These are phyloP conservation scores for Caenorhabditis sulstoni DNA, from an alignment of 2,888 invertebrate species.

Conservation along the genomic window DNA sequence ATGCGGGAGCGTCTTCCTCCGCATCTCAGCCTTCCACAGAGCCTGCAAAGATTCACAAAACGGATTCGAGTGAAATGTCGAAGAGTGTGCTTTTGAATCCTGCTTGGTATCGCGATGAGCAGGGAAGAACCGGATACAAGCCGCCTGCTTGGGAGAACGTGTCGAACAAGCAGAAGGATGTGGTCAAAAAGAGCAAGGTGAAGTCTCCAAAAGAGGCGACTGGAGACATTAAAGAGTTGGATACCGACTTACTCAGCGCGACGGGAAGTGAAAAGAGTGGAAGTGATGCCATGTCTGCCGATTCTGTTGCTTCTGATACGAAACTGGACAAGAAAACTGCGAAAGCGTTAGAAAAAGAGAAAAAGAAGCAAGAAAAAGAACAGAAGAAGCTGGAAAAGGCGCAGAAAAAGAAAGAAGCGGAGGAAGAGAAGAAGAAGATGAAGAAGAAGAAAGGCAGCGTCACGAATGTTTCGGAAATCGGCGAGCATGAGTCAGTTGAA, in stretches of 20 bases:
- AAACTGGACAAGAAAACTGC: slow-evolving; percentile 50
- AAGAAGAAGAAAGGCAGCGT: slow-evolving; percentile 61
- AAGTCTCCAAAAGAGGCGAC: slow-evolving; percentile 31
- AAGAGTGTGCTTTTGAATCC: slow-evolving; percentile 74
- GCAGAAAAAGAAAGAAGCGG: slow-evolving; percentile 61
- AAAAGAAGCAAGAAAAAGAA: slow-evolving; percentile 59
- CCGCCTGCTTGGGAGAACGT: slow-evolving; percentile 69
- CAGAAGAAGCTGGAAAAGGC: slow-evolving; percentile 61
- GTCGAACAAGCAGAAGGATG: slow-evolving; percentile 67
- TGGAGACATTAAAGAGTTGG: slow-evolving; percentile 53
- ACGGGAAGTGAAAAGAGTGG: slow-evolving; percentile 37
- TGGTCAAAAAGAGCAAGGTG: slow-evolving; percentile 65
- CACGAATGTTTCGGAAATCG: slow-evolving; percentile 48
- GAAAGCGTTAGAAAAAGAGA: slow-evolving; percentile 59
- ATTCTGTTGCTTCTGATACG: slow-evolving; percentile 31
- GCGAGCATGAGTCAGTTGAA: slow-evolving; percentile 53
- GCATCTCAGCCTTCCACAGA: slow-evolving; percentile 27
- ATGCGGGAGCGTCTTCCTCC: slow-evolving; percentile 12
- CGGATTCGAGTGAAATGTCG: slow-evolving; percentile 72
- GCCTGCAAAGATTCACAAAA: slow-evolving; percentile 55
- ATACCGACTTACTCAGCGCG: slow-evolving; percentile 52
- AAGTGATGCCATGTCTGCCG: slow-evolving; percentile 39
- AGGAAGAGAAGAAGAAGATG: slow-evolving; percentile 61
- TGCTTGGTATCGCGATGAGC: slow-evolving; percentile 78
- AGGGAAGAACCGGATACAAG: slow-evolving; percentile 76